Base-by-base conservation (phyloP, 2,113 vertebrate species). In the Rhineura floridana region DNA sequence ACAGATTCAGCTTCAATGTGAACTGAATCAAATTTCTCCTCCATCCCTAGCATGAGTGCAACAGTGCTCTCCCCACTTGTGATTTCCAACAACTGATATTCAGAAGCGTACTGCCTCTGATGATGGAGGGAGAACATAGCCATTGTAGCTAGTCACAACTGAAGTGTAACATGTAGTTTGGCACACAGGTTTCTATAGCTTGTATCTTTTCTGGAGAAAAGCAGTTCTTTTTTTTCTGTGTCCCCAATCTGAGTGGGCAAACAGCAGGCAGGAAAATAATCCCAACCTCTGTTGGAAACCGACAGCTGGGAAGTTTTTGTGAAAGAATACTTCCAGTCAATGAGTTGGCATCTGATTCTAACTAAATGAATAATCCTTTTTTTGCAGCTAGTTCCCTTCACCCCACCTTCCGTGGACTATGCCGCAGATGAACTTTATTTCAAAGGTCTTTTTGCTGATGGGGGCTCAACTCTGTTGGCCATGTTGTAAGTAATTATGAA, bases 371-470 rank as follows among this genome's bases (percentile, higher is more conserved):
- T 86, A 48, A 86, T 84, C 42, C 91, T 79, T 91, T 92, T 84
- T 81, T 67, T 89, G 52, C 94, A 99, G 98, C 86, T 99, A 86
- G 94, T 99, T 88, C 97, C 96, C 4, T 99, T 98, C 95, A 84
- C 87, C 78, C 98, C 97, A 3, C 94, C 93, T 36, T 95, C 89
- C 72, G 23, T 97, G 3, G 33, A 62, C 23, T 36, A 95, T 0
- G 91, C 83, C 63, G 6, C 97, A 39, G 69, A 81, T 78, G 97
- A 96, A 2, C 92, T 98, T 36, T 3, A 91, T 0, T 0, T 94
- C 0, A 97, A 92, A 55, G 96, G 96, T 0, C 0, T 96, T 50
- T 86, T 98, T 50, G 97, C 96, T 50, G 98, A 99, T 2, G 97
- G 97, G 21, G 93, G 91, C 2, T 5, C 5, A 19, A 94, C 78